These are phyloP conservation scores for Epinotia bilunana DNA, from an alignment of 2,888 invertebrate species.

Conservation along the genomic window DNA sequence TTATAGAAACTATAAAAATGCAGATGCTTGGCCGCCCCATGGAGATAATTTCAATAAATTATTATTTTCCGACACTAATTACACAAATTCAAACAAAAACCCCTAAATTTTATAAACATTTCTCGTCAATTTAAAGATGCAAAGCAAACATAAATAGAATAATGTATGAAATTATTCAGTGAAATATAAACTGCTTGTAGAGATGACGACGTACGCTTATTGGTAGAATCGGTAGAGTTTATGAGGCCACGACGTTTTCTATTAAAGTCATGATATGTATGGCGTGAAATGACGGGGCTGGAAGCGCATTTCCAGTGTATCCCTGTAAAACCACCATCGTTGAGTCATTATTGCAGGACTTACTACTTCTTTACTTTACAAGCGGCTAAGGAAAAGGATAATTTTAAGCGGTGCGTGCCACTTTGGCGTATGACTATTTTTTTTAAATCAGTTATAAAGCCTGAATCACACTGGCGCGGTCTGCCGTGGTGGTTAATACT, in stretches of 20 bases:
- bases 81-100: conserved; percentile 47
- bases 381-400: not conserved
- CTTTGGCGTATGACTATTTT: too few species aligned
- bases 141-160: conserved; percentile 14
- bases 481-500: too few species aligned
- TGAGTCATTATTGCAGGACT: conserved; percentile 7
- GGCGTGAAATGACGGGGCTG: conserved; percentile 14
- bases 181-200: conserved; percentile 25
- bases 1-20: conserved; percentile 28
- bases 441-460: too few species aligned
- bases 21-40: conserved; percentile 47
- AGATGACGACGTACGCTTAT: conserved; percentile 31
- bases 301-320: not conserved
- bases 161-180: conserved; percentile 22
- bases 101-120: not conserved
- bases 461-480: too few species aligned
- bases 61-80: conserved; percentile 52
- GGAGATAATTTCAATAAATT: conserved; percentile 55
- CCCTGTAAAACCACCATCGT: not conserved
- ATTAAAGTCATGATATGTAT: conserved; percentile 20
- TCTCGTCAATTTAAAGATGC: conserved; percentile 1
- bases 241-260: conserved; percentile 22
- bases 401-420: not conserved
- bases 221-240: conserved; percentile 15
- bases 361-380: conserved; percentile 18